Base-by-base conservation (phyloP, 2,888 invertebrate species). In the Melitaea athalia region DNA sequence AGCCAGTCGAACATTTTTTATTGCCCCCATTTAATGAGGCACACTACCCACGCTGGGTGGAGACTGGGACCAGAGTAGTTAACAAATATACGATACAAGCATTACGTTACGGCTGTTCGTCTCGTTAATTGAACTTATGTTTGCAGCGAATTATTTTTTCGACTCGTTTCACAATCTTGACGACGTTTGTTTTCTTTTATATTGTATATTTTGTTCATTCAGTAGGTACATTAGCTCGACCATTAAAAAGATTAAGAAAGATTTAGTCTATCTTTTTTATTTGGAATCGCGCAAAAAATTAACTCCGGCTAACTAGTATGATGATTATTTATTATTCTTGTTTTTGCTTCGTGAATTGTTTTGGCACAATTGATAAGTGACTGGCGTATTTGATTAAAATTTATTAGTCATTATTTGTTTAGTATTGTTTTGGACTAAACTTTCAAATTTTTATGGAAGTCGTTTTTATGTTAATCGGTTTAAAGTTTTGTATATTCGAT, bases 1-100 rank as follows among this genome's bases (percentile, higher is more conserved):
- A 92, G 89, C 86, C 79, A 88, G 89, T 89, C 91, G 91, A 91
- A 89, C 88, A 87, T 91, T 92, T 92, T 92, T 92, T 92, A 92
- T 91, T 89, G 87, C 89, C 86, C 88, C 4, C 84, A 91, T 91
- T 89, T 91, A 90, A 91, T 88, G 91, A 91, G 91, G 92, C 91
- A 89, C 91, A 84, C 85, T 81, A 86, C 81, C 84, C 81, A 79
- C 82, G 80, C 78, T 85, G 90, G 90, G 90, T 91, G 89, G 88
- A 88, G 84, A 87, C 85, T 83, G 83, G 61, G 60, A 33, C 53
- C 53, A 14, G 31, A 33, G 33, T n/a, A 31, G 52, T 52, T 67
- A 80, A 84, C 86, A 86, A 88, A 88, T 86, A 87, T 86, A 85
- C 81, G 80, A 83, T 85, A 83, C 80, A 81, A 81, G 81, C 81